These are phyloP conservation scores for Slavum lentiscoides DNA, from an alignment of 2,888 invertebrate species.

Conservation along the genomic window DNA sequence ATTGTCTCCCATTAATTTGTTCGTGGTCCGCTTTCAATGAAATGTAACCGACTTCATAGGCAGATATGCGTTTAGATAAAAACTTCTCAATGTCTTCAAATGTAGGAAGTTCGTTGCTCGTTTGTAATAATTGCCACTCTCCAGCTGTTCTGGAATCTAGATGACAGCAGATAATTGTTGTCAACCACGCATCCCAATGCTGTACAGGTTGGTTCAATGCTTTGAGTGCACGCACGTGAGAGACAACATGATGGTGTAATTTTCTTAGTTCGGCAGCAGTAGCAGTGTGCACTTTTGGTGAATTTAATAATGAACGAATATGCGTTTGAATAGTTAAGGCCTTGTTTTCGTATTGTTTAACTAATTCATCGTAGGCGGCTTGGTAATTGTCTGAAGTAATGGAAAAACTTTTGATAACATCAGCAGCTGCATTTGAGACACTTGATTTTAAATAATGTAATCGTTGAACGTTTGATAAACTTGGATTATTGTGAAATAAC, in stretches of 20 bases:
- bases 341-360: conserved; percentile 4
- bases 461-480: no score
- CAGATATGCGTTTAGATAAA: no score
- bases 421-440: no score
- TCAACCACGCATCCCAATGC: neutral
- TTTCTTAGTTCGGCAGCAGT: neutral
- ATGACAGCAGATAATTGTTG: neutral
- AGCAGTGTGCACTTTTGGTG: neutral
- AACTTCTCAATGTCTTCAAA: neutral
- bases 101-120: neutral
- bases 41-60: no score
- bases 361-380: neutral
- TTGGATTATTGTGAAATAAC: neutral
- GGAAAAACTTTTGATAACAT: no score
- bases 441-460: no score
- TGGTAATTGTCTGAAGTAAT: neutral
- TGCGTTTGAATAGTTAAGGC: neutral
- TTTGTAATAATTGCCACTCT: neutral
- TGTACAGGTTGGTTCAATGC: neutral
- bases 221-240: neutral
- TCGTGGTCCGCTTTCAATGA: no score
- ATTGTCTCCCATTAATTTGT: neutral
- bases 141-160: neutral
- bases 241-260: conserved; percentile 8
- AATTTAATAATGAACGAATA: neutral